These are phyloP conservation scores for Rotaria magnacalcarata DNA, from an alignment of 2,888 invertebrate species.

Conservation along the genomic window DNA sequence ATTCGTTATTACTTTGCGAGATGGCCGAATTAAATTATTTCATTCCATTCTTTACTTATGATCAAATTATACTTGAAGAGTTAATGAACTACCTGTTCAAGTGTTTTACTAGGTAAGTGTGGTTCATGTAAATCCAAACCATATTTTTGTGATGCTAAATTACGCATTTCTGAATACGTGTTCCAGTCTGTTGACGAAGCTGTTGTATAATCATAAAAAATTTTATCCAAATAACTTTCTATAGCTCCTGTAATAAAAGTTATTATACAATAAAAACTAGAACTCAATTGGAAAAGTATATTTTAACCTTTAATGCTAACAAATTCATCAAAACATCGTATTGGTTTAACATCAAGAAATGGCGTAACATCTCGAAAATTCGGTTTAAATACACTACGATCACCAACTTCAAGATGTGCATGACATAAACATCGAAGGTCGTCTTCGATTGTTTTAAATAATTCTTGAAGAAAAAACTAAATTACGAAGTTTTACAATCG, in stretches of 20 bases:
- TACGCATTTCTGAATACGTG: conserved; percentile 92
- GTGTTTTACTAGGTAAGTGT: conserved; percentile 86
- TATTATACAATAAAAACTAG: not conserved
- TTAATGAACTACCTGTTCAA: conserved; percentile 70
- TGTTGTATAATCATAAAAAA: conserved; percentile 93
- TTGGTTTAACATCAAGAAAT: conserved; percentile 65
- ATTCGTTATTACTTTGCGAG: too few relatives aligned
- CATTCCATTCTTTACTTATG: too few relatives aligned
- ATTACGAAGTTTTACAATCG: not conserved
- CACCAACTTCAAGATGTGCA: conserved; percentile 72
- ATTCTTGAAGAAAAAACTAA: conserved; percentile 62
- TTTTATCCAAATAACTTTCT: conserved; percentile 84
- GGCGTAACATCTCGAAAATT: conserved; percentile 58
- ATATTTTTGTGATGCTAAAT: conserved; percentile 78
- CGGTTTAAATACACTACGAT: conserved; percentile 67
- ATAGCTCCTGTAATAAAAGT: conserved; percentile 62
- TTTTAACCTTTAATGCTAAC: conserved; percentile 66
- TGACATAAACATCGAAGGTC: conserved; percentile 86
- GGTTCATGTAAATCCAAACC: conserved; percentile 78
- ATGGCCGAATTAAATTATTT: too few relatives aligned
- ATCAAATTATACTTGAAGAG: too few relatives aligned
- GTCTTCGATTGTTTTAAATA: conserved; percentile 83
- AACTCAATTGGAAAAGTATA: not conserved
- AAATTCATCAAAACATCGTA: conserved; percentile 63
- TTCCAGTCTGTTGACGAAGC: conserved; percentile 95